Percentiles rank a stretch among this genome's conserved stretches.
Conservation (phyloP, 2,113 vertebrate species). For the Leptodactylus fuscus region DNA sequence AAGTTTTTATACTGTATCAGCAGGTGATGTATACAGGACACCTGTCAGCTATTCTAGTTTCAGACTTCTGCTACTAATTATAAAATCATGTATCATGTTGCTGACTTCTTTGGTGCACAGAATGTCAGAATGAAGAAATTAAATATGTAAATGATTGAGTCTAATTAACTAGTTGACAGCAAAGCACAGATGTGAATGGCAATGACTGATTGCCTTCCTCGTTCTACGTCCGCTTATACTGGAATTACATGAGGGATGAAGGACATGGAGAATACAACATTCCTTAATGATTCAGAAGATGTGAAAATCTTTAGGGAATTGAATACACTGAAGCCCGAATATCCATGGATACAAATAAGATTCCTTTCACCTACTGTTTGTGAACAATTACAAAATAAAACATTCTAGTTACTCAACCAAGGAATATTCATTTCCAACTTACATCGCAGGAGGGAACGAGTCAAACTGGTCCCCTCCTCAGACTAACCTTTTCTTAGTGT, state of each 20-base stretch:
- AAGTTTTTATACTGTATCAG: conserved; percentile 59
- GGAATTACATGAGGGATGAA: conserved; percentile 61
- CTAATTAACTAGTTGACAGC: conserved; percentile 95
- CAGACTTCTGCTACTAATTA: conserved; percentile 71
- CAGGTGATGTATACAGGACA: conserved; percentile 68
- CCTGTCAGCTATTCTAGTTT: conserved; percentile 71
- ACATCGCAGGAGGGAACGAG: too few species aligned
- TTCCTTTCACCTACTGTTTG: neutral
- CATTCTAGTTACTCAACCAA: too few species aligned
- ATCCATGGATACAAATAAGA: neutral
- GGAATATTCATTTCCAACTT: too few species aligned
- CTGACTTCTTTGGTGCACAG: conserved; percentile 73
- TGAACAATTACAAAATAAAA: too few species aligned
- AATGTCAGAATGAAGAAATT: conserved; percentile 88
- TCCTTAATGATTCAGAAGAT: conserved; percentile 62
- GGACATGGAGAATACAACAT: conserved; percentile 64
- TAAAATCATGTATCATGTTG: conserved; percentile 67
- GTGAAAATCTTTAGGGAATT: conserved; percentile 24
- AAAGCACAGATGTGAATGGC: conserved; percentile 89
- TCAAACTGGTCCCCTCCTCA: too few species aligned
- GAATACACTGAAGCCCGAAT: conserved; percentile 16
- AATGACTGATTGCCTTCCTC: conserved; percentile 90
- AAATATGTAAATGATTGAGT: conserved; percentile 93
- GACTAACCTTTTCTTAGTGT: too few species aligned
- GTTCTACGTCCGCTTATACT: conserved; percentile 74